Percentiles rank a stretch among this genome's conserved stretches.
Conservation (phyloP, 2,888 invertebrate species). For the Pristionchus arcanus region DNA sequence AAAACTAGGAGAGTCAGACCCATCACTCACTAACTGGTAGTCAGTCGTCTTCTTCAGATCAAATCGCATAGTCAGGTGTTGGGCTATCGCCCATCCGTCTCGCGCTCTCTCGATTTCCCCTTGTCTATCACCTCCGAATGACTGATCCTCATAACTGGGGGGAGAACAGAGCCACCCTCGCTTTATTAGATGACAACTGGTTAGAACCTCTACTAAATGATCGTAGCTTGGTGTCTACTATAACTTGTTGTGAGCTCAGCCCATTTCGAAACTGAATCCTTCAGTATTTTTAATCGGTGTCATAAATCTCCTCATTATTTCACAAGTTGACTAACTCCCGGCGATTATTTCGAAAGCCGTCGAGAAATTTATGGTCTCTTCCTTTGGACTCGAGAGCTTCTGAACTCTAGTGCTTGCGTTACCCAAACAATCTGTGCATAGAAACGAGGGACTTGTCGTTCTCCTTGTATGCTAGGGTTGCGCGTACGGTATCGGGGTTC, state of each 20-base stretch:
- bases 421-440: background rate
- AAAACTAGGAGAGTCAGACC: background rate
- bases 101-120: background rate
- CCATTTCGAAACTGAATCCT: background rate
- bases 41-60: background rate
- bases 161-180: background rate
- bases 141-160: background rate
- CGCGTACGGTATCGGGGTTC: too few species aligned
- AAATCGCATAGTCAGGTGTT: conserved; percentile 10
- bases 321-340: conserved; percentile 6
- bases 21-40: background rate
- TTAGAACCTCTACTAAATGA: too few species aligned
- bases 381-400: background rate
- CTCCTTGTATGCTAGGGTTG: too few species aligned
- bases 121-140: background rate
- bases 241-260: too few species aligned
- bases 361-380: background rate
- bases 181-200: background rate
- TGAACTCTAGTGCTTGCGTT: background rate
- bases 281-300: background rate
- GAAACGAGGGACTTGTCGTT: background rate
- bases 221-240: too few species aligned
- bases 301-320: conserved; percentile 12
- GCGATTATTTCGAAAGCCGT: conserved; percentile 28
- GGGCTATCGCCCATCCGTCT: background rate